Base-by-base conservation (phyloP, 2,113 vertebrate genomes). In the Calypte anna region DNA sequence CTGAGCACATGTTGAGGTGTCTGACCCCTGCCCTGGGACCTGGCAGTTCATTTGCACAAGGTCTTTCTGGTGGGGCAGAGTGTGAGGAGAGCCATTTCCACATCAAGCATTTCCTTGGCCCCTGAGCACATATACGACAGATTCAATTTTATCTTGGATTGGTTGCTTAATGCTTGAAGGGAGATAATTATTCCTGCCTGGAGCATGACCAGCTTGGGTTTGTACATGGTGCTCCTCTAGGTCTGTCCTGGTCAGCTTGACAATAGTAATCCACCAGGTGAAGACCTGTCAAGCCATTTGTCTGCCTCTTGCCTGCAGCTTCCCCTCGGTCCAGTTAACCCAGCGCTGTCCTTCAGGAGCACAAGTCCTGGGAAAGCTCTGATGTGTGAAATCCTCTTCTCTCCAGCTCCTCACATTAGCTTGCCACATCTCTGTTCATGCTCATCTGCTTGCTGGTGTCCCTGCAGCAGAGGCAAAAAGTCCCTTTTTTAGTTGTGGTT, bases 381-480 rank as follows among this genome's bases (percentile, higher is more conserved):
- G 3, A 28, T 67, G 55, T 90, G 53, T 70, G 91, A 90, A 92
- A 77, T 55, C 23, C 66, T 59, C 9, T 85, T 92, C 59, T 69
- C 46, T 91, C 79, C 19, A 23, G 30, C 33, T 94, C 20, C 38
- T 77, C 85, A 63, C 73, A 74, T 88, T 38, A 85, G 48, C 75
- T 74, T 94, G 90, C 74, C 55, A 36, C 55, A 76, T 77, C 48
- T 62, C 68, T 44, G 22, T 86, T 81, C 69, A 43, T 0, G 2
- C 57, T 88, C 25, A 7, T 62, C 51, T 43, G 43, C 63, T 86
- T 74, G 31, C 68, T 75, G 80, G 38, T 59, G 25, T 70, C 61
- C 82, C 59, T 62, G 61, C 17, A 81, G 72, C 50, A 54, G 21
- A 73, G 46, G 54, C 62, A 69, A 80, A 88, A 80, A 48, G 48